Conservation (phyloP, 2,888 invertebrate species). For the Stomorhina lunata region DNA sequence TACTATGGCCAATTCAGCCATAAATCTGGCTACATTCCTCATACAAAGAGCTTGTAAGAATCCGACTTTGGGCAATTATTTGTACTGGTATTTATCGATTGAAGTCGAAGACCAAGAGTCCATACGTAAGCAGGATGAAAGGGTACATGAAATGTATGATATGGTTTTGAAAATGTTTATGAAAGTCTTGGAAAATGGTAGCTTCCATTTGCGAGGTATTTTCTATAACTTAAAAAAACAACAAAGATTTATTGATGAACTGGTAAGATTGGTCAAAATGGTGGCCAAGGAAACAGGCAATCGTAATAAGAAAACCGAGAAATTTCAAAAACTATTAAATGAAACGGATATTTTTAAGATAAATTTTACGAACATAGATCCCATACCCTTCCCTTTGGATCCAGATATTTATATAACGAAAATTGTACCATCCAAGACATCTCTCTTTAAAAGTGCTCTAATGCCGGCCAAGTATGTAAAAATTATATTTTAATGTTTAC, state of each 20-base stretch:
- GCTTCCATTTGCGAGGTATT: constrained; percentile 86
- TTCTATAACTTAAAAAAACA: constrained; percentile 90
- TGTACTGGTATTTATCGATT: constrained; percentile 97
- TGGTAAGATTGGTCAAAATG: constrained; percentile 92
- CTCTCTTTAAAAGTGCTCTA: constrained; percentile 96
- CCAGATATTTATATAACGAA: constrained; percentile 93
- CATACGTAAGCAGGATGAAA: constrained; percentile 85
- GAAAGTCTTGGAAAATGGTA: constrained; percentile 85
- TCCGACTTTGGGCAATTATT: constrained; percentile 94
- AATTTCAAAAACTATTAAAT: constrained; percentile 90
- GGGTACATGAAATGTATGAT: constrained; percentile 91
- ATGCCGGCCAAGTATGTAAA: constrained; percentile 90
- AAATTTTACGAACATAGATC: constrained; percentile 94
- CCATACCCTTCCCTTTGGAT: constrained; percentile 96
- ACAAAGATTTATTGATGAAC: constrained; percentile 93
- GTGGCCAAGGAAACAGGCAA: constrained; percentile 95
- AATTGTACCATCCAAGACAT: constrained; percentile 93
- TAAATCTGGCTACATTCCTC: constrained; percentile 93
- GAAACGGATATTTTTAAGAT: constrained; percentile 91
- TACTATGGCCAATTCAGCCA: constrained; percentile 74
- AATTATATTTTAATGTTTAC: not conserved
- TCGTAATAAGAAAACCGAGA: constrained; percentile 94
- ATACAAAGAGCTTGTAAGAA: constrained; percentile 94
- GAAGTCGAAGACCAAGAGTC: constrained; percentile 95
- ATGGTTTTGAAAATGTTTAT: constrained; percentile 94